Evolutionary conservation across 2,888 invertebrate genomes (phyloP).

Genomic region (Chymomyza procnemis): DNA sequence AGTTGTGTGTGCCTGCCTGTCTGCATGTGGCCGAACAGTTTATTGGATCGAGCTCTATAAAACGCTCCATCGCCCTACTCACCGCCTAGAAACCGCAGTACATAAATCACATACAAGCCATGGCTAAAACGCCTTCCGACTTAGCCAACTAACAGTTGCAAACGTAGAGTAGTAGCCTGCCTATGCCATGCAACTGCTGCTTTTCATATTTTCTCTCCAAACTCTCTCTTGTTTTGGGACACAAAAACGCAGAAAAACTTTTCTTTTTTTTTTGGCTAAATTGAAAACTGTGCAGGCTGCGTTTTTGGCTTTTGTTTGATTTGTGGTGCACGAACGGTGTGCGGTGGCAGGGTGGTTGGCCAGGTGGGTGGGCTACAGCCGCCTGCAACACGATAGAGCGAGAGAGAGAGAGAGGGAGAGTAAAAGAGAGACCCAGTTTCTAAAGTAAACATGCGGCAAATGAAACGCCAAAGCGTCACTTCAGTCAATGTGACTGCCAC

Average conservation of each 20-base stretch:
- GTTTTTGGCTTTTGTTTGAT: conserved; percentile 5
- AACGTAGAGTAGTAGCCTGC: neutral
- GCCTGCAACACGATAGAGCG: no score
- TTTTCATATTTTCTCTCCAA: neutral
- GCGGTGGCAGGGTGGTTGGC: conserved; percentile 1
- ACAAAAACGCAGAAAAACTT: conserved; percentile 26
- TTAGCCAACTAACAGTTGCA: neutral
- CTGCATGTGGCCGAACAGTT: neutral
- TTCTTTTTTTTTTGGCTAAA: conserved; percentile 7
- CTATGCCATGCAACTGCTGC: neutral
- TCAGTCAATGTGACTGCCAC: conserved; percentile 17
- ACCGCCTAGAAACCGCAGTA: conserved; percentile 20
- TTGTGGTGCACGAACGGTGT: neutral
- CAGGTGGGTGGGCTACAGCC: conserved; percentile 3
- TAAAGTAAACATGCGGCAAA: conserved; percentile 66
- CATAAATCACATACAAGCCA: conserved; percentile 46
- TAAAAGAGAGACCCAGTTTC: conserved; percentile 56
- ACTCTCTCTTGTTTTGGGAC: neutral
- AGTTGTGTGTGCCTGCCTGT: neutral
- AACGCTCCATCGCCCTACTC: no score
- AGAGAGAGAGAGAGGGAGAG: neutral
- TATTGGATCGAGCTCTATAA: conserved; percentile 8
- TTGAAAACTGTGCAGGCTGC: conserved; percentile 4
- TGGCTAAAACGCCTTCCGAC: conserved; percentile 14
- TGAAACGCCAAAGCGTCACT: conserved; percentile 64